phyloP scores from a whole-genome alignment of 2,888 invertebrate species.

The Pyrgus malvae region DNA sequence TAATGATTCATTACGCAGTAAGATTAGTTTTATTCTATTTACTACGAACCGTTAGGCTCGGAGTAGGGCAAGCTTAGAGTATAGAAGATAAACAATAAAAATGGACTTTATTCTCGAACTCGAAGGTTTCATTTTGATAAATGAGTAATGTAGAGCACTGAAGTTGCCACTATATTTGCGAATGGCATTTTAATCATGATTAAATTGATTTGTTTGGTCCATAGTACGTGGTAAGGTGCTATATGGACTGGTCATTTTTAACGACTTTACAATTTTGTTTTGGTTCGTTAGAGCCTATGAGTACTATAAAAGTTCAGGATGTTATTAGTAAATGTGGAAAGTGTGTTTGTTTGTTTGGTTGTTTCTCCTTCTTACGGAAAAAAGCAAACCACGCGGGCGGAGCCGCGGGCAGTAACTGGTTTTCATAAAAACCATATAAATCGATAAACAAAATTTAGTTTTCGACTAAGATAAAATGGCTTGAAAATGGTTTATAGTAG shows the following conservation, averaged over 20 bases:
- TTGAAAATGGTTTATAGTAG: too few species aligned
- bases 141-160: conserved; percentile 22
- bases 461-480: too few species aligned
- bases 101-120: conserved; percentile 6
- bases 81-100: conserved; percentile 4
- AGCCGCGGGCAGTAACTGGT: too few species aligned
- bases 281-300: too few species aligned
- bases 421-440: too few species aligned
- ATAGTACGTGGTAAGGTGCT: conserved; percentile 31
- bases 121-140: conserved; percentile 18
- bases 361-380: too few species aligned
- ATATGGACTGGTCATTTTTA: background rate
- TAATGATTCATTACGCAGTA: conserved; percentile 3
- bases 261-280: background rate
- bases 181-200: conserved; percentile 35
- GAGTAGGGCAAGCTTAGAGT: background rate
- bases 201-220: conserved; percentile 39
- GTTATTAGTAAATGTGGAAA: background rate
- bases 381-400: too few species aligned
- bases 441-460: too few species aligned
- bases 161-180: conserved; percentile 25
- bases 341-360: too few species aligned
- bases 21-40: conserved; percentile 14
- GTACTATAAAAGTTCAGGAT: background rate
- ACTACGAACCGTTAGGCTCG: conserved; percentile 9